Percentiles rank a stretch among this genome's conserved stretches.
These are phyloP conservation scores for Brachionus plicatilis DNA, from an alignment of 1,140 invertebrate genomes.

Conservation along the genomic window DNA sequence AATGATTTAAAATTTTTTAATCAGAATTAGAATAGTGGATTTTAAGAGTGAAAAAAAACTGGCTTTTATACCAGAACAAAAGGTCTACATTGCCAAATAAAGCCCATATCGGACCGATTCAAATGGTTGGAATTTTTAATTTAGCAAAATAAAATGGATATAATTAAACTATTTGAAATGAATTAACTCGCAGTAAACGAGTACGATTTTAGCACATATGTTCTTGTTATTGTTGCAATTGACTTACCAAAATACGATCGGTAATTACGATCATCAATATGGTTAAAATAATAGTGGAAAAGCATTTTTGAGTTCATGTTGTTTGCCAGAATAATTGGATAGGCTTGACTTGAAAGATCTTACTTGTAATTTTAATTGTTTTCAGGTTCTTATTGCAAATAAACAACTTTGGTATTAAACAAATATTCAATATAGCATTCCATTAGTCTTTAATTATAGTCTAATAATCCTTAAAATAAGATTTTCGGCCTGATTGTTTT, in stretches of 20 bases:
- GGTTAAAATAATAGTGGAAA: not conserved
- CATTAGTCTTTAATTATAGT: conserved; percentile 3
- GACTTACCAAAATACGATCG: not conserved
- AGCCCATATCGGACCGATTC: not conserved
- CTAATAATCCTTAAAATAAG: not conserved
- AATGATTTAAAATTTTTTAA: not conserved
- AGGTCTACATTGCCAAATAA: not conserved
- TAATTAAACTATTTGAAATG: conserved; percentile 4
- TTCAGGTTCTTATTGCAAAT: not conserved
- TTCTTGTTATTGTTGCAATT: not conserved
- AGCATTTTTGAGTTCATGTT: not conserved
- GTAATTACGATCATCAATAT: conserved; percentile 13
- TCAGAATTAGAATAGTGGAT: not conserved
- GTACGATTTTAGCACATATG: not conserved
- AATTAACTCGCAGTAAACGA: conserved; percentile 1
- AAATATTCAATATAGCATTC: not conserved
- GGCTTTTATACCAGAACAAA: not conserved
- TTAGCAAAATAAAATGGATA: not conserved
- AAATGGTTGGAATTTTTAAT: not conserved
- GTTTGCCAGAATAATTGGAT: conserved; percentile 7
- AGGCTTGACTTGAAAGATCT: conserved; percentile 20
- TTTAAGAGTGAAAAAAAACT: not conserved
- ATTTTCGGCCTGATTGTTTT: not conserved
- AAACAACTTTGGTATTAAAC: not conserved
- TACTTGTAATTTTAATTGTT: not conserved